Percentiles rank a stretch among this genome's conserved stretches.
Conservation (phyloP, 1,140 invertebrate genomes). For the Pseudomyrmex dendroicus region DNA sequence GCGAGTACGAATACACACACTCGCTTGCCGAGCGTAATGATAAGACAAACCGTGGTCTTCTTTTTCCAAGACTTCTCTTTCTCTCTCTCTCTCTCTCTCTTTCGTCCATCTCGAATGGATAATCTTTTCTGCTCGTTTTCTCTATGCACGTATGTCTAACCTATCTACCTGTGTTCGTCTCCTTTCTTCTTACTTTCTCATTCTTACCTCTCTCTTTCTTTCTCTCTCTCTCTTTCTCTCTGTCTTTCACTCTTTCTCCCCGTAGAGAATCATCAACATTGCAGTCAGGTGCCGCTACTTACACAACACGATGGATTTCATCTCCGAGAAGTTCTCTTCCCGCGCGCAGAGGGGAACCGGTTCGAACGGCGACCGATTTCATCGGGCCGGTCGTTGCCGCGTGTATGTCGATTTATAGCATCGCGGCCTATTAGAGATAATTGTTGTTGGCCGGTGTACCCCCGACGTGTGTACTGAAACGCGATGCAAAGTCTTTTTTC, state of each 20-base stretch:
- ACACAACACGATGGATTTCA: conserved; percentile 80
- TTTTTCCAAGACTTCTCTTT: conserved; percentile 21
- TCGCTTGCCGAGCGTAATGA: conserved; percentile 10
- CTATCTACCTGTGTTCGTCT: conserved; percentile 57
- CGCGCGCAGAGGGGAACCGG: conserved; percentile 49
- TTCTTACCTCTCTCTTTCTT: not conserved
- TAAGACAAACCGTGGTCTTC: conserved; percentile 18
- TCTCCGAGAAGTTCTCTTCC: conserved; percentile 54
- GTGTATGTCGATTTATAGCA: conserved; percentile 84
- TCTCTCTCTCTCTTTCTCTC: conserved; percentile 26
- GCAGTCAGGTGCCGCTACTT: conserved; percentile 81
- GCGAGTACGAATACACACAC: not conserved
- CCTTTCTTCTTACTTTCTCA: conserved; percentile 57
- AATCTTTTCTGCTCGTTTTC: conserved; percentile 27
- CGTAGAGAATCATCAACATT: conserved; percentile 72
- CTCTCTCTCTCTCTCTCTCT: not conserved
- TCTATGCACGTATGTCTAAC: conserved; percentile 13
- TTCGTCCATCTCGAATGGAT: not conserved
- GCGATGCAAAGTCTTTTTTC: conserved; percentile 78
- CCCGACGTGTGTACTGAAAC: conserved; percentile 53
- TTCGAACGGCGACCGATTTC: conserved; percentile 74
- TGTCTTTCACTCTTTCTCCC: conserved; percentile 10
- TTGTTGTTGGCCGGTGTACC: conserved; percentile 76
- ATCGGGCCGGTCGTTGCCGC: conserved; percentile 68
- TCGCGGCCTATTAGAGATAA: conserved; percentile 83